Evolutionary conservation across 53 echinoderm and acorn worm genomes (phyloP).

Genomic region (Echinarachnius parma): DNA sequence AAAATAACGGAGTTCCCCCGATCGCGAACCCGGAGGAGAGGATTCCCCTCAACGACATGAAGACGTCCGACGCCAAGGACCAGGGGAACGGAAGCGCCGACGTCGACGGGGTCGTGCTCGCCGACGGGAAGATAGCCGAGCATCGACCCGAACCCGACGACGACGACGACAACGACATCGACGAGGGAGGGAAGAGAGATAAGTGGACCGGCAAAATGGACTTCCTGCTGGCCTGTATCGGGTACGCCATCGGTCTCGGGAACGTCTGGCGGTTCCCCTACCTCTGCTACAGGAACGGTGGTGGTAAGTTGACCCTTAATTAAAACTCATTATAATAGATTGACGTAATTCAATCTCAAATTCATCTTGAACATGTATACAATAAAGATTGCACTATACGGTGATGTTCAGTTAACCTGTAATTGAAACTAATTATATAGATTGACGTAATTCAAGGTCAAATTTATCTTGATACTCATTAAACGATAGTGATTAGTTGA

Average conservation of each 20-base stretch:
- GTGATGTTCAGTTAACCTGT: too few relatives aligned
- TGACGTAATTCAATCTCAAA: too few relatives aligned
- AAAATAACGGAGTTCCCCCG: constrained; percentile 46
- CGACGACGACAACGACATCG: constrained; percentile 4
- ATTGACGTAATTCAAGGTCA: too few relatives aligned
- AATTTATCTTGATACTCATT: too few relatives aligned
- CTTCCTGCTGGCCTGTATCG: constrained; percentile 42
- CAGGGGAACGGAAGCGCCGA: constrained; percentile 33
- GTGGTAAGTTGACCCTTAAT: constrained; percentile 35
- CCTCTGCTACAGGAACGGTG: constrained; percentile 44
- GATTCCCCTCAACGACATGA: constrained; percentile 42
- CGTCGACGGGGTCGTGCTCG: constrained; percentile 27
- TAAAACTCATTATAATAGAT: too few relatives aligned
- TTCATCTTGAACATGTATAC: too few relatives aligned
- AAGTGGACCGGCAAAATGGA: constrained; percentile 39
- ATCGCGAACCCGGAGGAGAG: constrained; percentile 41
- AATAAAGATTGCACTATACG: too few relatives aligned
- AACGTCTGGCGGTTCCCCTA: constrained; percentile 44
- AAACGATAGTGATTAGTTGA: too few relatives aligned
- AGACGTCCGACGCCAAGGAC: constrained; percentile 21
- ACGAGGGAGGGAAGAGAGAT: constrained; percentile 22
- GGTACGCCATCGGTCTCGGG: constrained; percentile 38
- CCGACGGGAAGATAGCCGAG: constrained; percentile 39
- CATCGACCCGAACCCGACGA: constrained; percentile 32
- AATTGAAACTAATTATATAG: too few relatives aligned